These are phyloP conservation scores for Lanistes nyassanus DNA, from an alignment of 1,140 invertebrate genomes.

Conservation along the genomic window DNA sequence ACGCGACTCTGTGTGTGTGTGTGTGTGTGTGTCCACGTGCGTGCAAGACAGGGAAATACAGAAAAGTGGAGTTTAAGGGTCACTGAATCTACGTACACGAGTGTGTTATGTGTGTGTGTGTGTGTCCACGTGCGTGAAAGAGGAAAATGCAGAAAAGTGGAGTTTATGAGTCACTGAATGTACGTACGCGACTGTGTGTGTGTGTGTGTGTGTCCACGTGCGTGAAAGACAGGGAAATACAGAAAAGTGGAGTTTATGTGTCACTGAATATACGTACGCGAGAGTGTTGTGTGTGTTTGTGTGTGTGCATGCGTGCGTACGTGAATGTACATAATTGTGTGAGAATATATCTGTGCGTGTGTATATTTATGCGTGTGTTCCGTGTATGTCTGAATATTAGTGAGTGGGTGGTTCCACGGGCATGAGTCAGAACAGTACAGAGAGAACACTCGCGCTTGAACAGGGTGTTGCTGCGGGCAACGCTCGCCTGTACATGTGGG, in stretches of 20 bases:
- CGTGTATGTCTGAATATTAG: too few species aligned
- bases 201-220: neutral
- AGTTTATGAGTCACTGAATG: neutral
- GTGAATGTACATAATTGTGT: neutral
- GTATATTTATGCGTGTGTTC: neutral
- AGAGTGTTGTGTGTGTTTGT: neutral
- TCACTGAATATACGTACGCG: too few species aligned
- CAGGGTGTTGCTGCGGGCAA: too few species aligned
- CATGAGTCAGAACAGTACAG: too few species aligned
- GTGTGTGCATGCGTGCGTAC: neutral
- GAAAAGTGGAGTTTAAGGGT: neutral
- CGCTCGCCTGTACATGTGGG: too few species aligned
- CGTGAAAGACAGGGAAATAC: neutral
- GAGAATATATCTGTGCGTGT: neutral
- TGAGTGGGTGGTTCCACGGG: too few species aligned
- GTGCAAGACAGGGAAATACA: neutral
- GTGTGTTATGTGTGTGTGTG: neutral
- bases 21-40: neutral
- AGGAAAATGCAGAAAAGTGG: neutral
- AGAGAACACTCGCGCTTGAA: too few species aligned
- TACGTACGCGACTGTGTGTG: neutral
- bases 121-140: neutral
- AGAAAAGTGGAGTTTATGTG: neutral
- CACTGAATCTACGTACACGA: too few species aligned
- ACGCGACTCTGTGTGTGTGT: neutral